Percentiles rank a stretch among this genome's conserved stretches.
Evolutionary conservation across 2,113 vertebrate genomes (phyloP).

Genomic region (Epinephelus moara): DNA sequence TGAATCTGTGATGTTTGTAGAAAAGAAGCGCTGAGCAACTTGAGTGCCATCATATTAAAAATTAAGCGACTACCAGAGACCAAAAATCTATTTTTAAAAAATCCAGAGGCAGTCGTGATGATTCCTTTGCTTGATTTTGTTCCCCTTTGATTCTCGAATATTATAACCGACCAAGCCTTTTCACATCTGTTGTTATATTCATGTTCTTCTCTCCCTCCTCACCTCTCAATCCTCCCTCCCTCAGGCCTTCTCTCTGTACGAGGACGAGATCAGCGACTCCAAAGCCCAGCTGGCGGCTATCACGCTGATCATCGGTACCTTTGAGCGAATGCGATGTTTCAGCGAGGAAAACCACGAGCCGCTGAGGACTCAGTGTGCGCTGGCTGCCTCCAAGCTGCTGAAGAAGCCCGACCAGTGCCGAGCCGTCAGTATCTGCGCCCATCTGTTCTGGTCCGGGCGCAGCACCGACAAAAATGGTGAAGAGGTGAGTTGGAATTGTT

Average conservation of each 20-base stretch:
- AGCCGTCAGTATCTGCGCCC: conserved; percentile 97
- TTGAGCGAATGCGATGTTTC: conserved; percentile 97
- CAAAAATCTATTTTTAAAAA: neutral
- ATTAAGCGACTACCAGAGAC: neutral
- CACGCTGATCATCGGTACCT: conserved; percentile 97
- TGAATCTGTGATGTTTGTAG: neutral
- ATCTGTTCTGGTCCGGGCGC: conserved; percentile 97
- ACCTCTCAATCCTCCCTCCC: neutral
- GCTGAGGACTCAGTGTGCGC: conserved; percentile 94
- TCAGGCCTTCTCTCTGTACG: conserved; percentile 97
- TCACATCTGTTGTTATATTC: too few relatives aligned
- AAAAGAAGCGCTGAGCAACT: neutral
- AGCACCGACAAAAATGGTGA: conserved; percentile 97
- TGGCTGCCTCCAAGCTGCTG: conserved; percentile 97
- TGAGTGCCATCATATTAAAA: neutral
- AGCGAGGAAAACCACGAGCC: conserved; percentile 99
- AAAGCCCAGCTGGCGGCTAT: conserved; percentile 99
- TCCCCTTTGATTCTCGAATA: neutral
- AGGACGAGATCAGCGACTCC: conserved; percentile 99
- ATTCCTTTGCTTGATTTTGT: neutral
- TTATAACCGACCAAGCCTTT: too few relatives aligned
- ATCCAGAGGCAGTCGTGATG: neutral
- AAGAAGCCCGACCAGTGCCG: conserved; percentile 98
- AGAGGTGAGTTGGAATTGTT: conserved; percentile 84
- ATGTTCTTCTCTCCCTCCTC: neutral